Base-by-base conservation (phyloP, 35 echinoderm and acorn worm species). In the Amphiura filiformis region DNA sequence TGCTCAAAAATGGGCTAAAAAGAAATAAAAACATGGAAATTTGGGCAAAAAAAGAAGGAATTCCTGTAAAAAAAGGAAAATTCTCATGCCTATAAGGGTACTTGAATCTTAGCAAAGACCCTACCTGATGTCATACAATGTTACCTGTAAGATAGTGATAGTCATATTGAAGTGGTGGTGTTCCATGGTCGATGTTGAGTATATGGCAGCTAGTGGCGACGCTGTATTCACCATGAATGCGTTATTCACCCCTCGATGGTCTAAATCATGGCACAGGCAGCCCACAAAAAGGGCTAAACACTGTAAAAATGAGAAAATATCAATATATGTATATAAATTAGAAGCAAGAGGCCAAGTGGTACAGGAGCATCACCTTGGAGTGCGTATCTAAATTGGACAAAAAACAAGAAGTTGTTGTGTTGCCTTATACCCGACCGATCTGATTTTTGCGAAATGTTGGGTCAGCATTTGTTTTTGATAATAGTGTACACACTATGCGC, bases 91-190 rank as follows among this genome's bases (percentile, higher is more conserved):
- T n/a, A n/a, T n/a, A n/a, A n/a, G n/a, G n/a, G n/a, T n/a, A n/a
- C n/a, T n/a, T n/a, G n/a, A n/a, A n/a, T n/a, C n/a, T n/a, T n/a
- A n/a, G n/a, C n/a, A n/a, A n/a, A n/a, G n/a, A n/a, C n/a, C n/a
- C n/a, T n/a, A n/a, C n/a, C 41, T 17, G 41, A 47, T 47, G 41
- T 47, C 41, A 9, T 9, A 47, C 5, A 47, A 9, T 47, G 5
- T 41, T 84, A 98, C 96, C 93, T 98, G 96, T 7, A 98, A 87
- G 0, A 98, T 98, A 5, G 96, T 98, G 76, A 98, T 94, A 34
- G 96, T 98, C 92, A 94, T 94, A 52, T 98, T 98, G 89, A 98
- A 98, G 83, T 98, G 96, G 76, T 94, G 96, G 34, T 94, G 92
- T 84, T 98, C 96, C 96, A 98, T 98, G 7, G 96, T 98, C 12